Evolutionary conservation across 2,888 invertebrate genomes (phyloP), one percentile per base, ranked within the genome.

Genomic region (Macrophya alboannulata): DNA sequence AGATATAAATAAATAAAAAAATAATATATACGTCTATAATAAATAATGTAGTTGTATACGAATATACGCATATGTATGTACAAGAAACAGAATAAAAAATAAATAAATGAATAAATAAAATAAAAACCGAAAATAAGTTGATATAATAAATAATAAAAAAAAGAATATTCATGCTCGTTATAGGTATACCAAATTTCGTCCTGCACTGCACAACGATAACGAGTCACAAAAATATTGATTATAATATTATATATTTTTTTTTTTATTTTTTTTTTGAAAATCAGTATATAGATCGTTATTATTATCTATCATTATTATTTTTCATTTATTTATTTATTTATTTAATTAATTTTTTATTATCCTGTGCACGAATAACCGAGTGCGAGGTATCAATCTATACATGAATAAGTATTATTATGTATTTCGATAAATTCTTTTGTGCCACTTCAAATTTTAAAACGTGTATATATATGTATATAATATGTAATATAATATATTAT

Each of bases 291-390:
- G 31, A 72, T 17, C 71, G 9, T 17, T 72, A 37, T 15, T 37
- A 21, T 25, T 74, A 43, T 43, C 21, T 31, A 21, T 72, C 9
- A 31, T 74, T 51, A 9, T 12, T 31, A 51, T 17, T 25, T 51
- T 51, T 51, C 31, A 76, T 51, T 76, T 55, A 25, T 17, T 77
- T 37, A 77, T 55, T 48, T 77, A 48, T 31, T 76, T 76, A 21
- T 77, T 55, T 48, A 55, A 48, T 31, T 76, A 48, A 21, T 77
- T 77, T 51, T 31, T 77, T 31, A 51, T 77, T 55, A 31, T 81
- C 62, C 25, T 62, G 81, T 81, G 81, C 81, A 62, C 81, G 81
- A 81, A 81, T 81, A 81, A 81, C 81, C 81, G 81, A 81, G 81
- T 81, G 81, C 81, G 59, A 81, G 40, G 59, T 81, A 40, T 62